A percentile compares a stretch with the other conserved stretches of the same genome.
Conservation (phyloP, 2,888 invertebrate genomes). For the Aethes cnicana region DNA sequence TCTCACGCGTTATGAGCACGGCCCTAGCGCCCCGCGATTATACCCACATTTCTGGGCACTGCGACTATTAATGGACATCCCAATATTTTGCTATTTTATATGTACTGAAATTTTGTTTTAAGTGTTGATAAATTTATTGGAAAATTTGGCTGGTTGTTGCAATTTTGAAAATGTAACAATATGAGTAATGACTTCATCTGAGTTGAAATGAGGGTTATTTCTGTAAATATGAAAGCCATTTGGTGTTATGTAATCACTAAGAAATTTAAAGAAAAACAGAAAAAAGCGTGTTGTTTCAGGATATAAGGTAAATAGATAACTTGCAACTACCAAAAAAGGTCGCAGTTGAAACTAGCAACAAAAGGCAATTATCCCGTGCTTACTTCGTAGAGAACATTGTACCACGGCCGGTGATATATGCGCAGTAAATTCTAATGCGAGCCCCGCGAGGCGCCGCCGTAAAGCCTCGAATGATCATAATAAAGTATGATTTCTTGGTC, state of each 20-base stretch:
- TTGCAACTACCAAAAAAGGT: constrained; percentile 30
- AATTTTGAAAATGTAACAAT: too few relatives aligned
- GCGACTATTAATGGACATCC: too few relatives aligned
- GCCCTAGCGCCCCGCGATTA: constrained; percentile 32
- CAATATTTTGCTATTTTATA: too few relatives aligned
- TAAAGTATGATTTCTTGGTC: constrained; percentile 81
- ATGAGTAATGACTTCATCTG: too few relatives aligned
- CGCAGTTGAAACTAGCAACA: constrained; percentile 45
- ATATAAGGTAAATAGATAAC: not conserved
- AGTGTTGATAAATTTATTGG: too few relatives aligned
- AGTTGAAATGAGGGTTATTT: too few relatives aligned
- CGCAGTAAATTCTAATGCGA: constrained; percentile 74
- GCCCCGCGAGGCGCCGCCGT: constrained; percentile 65
- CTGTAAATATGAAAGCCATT: too few relatives aligned
- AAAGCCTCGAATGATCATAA: constrained; percentile 73
- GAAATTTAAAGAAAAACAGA: too few relatives aligned
- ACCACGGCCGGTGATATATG: constrained; percentile 66
- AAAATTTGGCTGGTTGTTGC: too few relatives aligned
- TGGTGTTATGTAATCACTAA: too few relatives aligned
- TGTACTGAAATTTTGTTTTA: too few relatives aligned
- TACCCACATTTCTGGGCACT: not conserved
- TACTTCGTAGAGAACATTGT: constrained; percentile 63
- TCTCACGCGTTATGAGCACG: constrained; percentile 61
- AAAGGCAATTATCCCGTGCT: constrained; percentile 64
- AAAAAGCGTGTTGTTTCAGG: too few relatives aligned